These are phyloP conservation scores for Cyclophora albipunctata DNA, from an alignment of 2,888 invertebrate species.

Conservation along the genomic window DNA sequence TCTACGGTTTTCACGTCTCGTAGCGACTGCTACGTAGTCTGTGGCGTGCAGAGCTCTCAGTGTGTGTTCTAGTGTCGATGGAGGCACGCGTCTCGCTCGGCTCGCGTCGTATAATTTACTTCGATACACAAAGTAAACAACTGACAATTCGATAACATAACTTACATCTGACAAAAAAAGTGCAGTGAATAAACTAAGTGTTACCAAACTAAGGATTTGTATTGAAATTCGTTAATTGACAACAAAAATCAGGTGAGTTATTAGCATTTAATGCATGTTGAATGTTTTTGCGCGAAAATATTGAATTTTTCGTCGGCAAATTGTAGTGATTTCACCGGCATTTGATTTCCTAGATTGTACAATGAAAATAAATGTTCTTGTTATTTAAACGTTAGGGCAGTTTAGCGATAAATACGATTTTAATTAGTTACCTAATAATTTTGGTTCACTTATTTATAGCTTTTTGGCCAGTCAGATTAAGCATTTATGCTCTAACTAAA, in stretches of 20 bases:
- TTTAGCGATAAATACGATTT: no score
- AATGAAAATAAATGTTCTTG: no score
- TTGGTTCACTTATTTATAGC: no score
- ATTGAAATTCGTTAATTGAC: conserved; percentile 6
- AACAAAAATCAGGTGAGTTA: conserved; percentile 13
- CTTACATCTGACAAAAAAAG: conserved; percentile 1
- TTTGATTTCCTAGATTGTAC: conserved; percentile 10
- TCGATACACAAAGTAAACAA: conserved; percentile 12
- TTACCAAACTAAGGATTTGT: conserved; percentile 11
- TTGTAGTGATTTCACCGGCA: conserved; percentile 18
- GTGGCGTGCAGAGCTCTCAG: conserved; percentile 7
- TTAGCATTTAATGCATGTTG: conserved; percentile 1
- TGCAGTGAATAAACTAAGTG: conserved; percentile 9
- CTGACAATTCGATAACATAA: no score
- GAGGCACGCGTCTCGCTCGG: conserved; percentile 6
- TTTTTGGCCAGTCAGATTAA: no score
- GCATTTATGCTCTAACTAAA: no score
- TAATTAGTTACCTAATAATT: no score
- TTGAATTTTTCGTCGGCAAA: conserved; percentile 15
- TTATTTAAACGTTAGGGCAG: no score
- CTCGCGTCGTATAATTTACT: background rate
- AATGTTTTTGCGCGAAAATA: conserved; percentile 12
- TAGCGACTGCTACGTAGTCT: conserved; percentile 8
- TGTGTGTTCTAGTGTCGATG: conserved; percentile 6
- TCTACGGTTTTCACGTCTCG: conserved; percentile 23